These are phyloP conservation scores for Catocala nupta DNA, from an alignment of 2,888 invertebrate genomes.

Conservation along the genomic window DNA sequence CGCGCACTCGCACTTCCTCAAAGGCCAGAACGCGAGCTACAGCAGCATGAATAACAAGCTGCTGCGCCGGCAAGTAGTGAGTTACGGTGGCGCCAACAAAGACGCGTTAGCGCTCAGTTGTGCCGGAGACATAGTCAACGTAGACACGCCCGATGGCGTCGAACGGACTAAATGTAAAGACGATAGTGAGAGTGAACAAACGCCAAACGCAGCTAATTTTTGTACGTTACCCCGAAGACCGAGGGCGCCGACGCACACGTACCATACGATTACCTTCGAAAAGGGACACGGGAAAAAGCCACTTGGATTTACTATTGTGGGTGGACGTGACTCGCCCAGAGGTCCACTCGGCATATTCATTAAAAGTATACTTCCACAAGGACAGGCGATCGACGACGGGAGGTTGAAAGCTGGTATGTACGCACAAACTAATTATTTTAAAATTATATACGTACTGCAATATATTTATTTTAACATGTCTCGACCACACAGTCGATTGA, in stretches of 20 bases:
- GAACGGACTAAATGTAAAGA: conserved; percentile 70
- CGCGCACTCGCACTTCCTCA: conserved; percentile 88
- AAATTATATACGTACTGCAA: not conserved
- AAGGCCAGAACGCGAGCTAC: conserved; percentile 87
- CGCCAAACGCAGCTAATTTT: conserved; percentile 88
- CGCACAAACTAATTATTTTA: conserved; percentile 12
- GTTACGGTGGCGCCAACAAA: conserved; percentile 84
- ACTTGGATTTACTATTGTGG: conserved; percentile 96
- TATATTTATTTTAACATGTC: too few species aligned
- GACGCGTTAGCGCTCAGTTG: conserved; percentile 80
- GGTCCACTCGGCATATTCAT: conserved; percentile 95
- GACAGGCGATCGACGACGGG: conserved; percentile 94
- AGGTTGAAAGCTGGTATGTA: conserved; percentile 91
- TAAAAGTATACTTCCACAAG: conserved; percentile 93
- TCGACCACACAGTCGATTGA: conserved; percentile 13
- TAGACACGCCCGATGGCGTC: conserved; percentile 76
- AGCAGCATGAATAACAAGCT: conserved; percentile 89
- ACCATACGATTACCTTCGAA: conserved; percentile 91
- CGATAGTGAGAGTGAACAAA: conserved; percentile 77
- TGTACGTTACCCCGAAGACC: conserved; percentile 92
- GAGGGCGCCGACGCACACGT: conserved; percentile 89
- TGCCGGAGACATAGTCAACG: conserved; percentile 74
- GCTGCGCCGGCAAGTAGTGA: conserved; percentile 86
- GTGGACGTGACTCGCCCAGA: conserved; percentile 94
- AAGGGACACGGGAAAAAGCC: conserved; percentile 95